Base-by-base conservation (phyloP, 2,888 invertebrate species). In the Tiliacea citrago region DNA sequence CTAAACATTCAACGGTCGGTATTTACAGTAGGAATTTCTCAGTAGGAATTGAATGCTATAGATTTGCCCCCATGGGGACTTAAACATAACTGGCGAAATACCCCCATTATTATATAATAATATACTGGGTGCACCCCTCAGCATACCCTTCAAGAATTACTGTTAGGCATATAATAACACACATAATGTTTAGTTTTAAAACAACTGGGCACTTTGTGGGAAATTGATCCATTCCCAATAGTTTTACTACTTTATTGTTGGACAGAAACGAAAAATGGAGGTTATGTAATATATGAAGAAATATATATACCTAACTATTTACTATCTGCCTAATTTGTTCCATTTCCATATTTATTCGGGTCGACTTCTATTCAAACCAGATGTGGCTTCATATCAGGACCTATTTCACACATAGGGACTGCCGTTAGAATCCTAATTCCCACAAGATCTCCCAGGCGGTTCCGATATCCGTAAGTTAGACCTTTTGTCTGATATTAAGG, bases 291-390 rank as follows among this genome's bases (percentile, higher is more conserved):
- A 49, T 58, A 18, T 4, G 18, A 73, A 63, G 39, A 49, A 39
- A 35, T 3, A 49, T 51, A 45, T 24, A 45, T 21, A 16, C 13
- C 58, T 49, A 55, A n/a, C 53, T 35, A 55, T 62, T 55, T 35
- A 49, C 42, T 55, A 24, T 62, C 16, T n/a, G 8, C 62, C 49
- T 79, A 71, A 71, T 79, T 71, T 71, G 49, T 62, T 35, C 13
- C 10, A 62, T 57, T 79, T 71, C 79, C 76, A 76, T 76, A 76
- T 79, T 55, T 79, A 71, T 79, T 71, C 10, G 72, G 79, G 62
- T 79, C 24, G 16, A 51, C 42, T 71, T 71, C 62, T 62, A 71
- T 71, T 71, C 42, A 21, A 45, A 45, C 72, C 76, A 76, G 79
- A 79, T 76, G 79, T 62, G 76, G 42, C 55, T 21, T 35, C 71